phyloP scores from a whole-genome alignment of 92 coral and sea anemone species.

The Porites rus region DNA sequence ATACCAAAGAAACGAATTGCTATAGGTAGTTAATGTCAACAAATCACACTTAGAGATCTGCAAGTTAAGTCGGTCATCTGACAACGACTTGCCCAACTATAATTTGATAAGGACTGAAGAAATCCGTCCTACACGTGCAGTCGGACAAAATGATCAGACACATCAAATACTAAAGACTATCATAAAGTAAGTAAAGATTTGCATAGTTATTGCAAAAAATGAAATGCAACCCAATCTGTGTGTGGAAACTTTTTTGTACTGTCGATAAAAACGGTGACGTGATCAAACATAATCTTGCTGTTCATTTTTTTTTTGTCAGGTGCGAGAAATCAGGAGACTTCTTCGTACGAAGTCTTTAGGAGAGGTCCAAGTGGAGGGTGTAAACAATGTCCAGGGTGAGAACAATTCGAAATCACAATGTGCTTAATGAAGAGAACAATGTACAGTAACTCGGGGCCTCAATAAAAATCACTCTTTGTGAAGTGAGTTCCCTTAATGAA shows the following conservation, averaged over 20 bases:
- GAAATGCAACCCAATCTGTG: no score
- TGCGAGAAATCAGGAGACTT: constrained; percentile 89
- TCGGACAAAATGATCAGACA: background rate
- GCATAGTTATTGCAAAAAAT: no score
- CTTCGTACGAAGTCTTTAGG: constrained; percentile 76
- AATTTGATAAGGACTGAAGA: no score
- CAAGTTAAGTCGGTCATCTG: no score
- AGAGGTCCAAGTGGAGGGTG: constrained; percentile 90
- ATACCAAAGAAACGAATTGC: no score
- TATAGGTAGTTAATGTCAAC: no score
- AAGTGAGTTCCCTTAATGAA: no score
- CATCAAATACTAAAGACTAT: background rate
- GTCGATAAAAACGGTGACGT: background rate
- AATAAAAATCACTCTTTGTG: no score
- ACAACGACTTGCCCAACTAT: no score
- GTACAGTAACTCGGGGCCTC: background rate
- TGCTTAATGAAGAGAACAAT: background rate
- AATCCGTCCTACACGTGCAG: no score
- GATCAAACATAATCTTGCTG: background rate
- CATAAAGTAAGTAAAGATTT: no score
- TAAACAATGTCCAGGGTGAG: constrained; percentile 92
- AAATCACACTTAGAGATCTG: no score
- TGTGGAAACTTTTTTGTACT: background rate
- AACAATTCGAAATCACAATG: background rate
- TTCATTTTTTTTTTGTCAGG: constrained; percentile 46